Base-by-base conservation (phyloP, 1,140 invertebrate genomes). In the Antheraea mylitta region DNA sequence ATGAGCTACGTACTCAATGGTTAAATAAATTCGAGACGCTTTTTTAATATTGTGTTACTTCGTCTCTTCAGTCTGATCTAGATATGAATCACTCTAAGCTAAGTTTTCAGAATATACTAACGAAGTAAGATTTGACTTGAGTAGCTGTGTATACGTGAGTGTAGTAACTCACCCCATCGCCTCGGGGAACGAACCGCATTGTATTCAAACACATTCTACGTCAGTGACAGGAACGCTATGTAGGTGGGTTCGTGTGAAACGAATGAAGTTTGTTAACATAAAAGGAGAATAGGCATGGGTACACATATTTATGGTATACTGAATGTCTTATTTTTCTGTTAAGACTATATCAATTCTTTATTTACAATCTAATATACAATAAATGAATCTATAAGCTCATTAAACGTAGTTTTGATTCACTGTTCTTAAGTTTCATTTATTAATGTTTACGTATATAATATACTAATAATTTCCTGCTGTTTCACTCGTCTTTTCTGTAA, bases 171-270 rank as follows among this genome's bases (percentile, higher is more conserved):
- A 48, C 70, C 64, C 66, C 37, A 18, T 42, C 66, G 66, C 66
- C 70, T 59, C 37, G 38, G 61, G 70, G 65, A 66, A 67, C 66
- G 11, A 37, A 58, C 64, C 60, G n/a, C 45, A 67, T 67, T 71
- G 70, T 71, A 64, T 67, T 67, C 61, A 67, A 64, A 64, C 64
- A 66, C 58, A 58, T 38, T 19, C 61, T 18, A 13, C 48, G 45
- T n/a, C 64, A 45, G 64, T 53, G 38, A 16, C 64, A 65, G 38
- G 53, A 18, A 16, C 45, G 4, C 45, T 48, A 37, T 36, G 61
- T 63, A 63, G 22, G 22, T 30, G n/a, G n/a, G 61, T n/a, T 63
- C 59, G 19, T 19, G 18, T 18, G 18, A 45, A 65, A 65, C 45
- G 64, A 53, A 65, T 19, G 62, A 64, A 16, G 62, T 64, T 64